Evolutionary conservation across 2,888 invertebrate species (phyloP).

Genomic region (Sesamia inferens): DNA sequence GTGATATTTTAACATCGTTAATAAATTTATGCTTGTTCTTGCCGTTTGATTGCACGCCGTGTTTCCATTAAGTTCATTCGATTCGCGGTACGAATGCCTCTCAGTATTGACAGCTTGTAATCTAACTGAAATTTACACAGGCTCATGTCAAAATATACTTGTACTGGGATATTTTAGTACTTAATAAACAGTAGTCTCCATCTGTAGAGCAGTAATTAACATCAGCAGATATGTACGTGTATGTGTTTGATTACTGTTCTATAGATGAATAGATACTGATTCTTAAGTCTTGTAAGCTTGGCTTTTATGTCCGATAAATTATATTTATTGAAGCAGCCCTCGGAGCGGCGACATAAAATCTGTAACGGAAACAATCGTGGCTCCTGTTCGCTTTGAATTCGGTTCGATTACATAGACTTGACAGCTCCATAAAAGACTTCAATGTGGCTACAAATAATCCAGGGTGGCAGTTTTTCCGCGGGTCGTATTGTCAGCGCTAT

Average conservation of each 20-base stretch:
- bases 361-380: conserved; percentile 10
- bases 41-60: conserved; percentile 86
- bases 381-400: conserved; percentile 45
- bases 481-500: conserved; percentile 79
- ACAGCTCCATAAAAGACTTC: conserved; percentile 62
- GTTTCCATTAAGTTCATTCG: conserved; percentile 85
- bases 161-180: conserved; percentile 21
- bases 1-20: conserved; percentile 89
- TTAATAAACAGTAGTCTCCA: conserved; percentile 42
- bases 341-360: background rate
- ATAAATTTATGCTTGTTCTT: conserved; percentile 90
- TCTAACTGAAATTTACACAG: conserved; percentile 77
- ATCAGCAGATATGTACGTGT: conserved; percentile 15
- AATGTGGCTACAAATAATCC: conserved; percentile 56
- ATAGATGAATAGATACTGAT: conserved; percentile 40
- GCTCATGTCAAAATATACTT: conserved; percentile 68
- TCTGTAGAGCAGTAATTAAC: conserved; percentile 53
- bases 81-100: conserved; percentile 77
- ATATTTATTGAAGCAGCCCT: conserved; percentile 22
- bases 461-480: conserved; percentile 61
- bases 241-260: conserved; percentile 58
- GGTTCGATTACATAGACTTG: conserved; percentile 61
- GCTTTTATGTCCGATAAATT: conserved; percentile 30
- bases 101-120: conserved; percentile 82
- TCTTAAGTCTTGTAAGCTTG: conserved; percentile 20